Conservation (phyloP, 2,797 vertebrate genomes). For the Pseudotriccus pelzelni region DNA sequence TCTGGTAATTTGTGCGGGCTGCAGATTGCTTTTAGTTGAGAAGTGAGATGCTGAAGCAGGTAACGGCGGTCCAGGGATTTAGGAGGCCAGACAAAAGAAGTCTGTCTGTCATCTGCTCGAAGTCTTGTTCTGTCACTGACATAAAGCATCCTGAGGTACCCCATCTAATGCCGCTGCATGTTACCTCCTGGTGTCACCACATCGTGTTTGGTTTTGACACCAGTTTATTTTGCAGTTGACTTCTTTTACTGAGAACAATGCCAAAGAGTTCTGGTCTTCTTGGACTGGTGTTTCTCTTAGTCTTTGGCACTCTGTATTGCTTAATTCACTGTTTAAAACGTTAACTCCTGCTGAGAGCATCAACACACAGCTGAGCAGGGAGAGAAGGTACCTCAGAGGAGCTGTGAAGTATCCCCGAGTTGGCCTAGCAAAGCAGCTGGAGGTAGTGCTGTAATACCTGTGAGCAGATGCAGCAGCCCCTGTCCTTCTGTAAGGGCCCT, state of each 20-base stretch:
- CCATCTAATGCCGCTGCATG: not conserved
- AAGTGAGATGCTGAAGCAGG: not conserved
- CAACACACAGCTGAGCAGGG: not conserved
- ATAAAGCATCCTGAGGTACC: not conserved
- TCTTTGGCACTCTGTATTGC: not conserved
- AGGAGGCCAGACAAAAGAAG: slow-evolving; percentile 46
- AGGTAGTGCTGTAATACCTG: not conserved
- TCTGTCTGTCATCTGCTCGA: not conserved
- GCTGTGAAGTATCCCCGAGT: not conserved
- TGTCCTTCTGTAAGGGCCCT: not conserved
- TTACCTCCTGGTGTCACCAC: not conserved
- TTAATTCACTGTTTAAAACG: not conserved
- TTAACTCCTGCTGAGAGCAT: not conserved
- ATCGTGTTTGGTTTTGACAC: not conserved
- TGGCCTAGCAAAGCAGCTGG: not conserved
- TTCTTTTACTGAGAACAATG: not conserved
- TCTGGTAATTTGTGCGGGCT: not conserved
- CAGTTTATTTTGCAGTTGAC: not conserved
- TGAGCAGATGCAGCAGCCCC: not conserved
- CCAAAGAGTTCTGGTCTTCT: not conserved
- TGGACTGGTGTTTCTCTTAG: not conserved
- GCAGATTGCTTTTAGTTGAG: not conserved
- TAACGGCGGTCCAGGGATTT: not conserved
- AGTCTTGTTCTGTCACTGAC: not conserved
- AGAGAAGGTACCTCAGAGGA: not conserved